phyloP scores from a whole-genome alignment of 2,797 vertebrate genomes.

The Erethizon dorsatum region DNA sequence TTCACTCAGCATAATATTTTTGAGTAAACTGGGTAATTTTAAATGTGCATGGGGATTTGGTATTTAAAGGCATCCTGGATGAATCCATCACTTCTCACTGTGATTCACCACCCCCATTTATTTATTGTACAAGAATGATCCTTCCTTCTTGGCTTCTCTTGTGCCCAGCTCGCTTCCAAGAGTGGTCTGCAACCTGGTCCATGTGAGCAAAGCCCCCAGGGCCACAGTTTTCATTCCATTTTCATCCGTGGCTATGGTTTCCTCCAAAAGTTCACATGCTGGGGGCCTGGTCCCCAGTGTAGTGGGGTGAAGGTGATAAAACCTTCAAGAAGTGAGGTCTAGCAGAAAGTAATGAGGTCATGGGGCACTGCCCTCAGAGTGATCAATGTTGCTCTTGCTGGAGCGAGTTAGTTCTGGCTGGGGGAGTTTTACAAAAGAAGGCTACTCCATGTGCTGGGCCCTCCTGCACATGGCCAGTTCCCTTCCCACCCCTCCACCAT shows the following conservation, averaged over 20 bases:
- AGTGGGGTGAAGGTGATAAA: not conserved
- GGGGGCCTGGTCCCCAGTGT: not conserved
- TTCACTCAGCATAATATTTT: constrained; percentile 28
- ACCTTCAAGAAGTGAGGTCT: not conserved
- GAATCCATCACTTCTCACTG: not conserved
- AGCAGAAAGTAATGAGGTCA: not conserved
- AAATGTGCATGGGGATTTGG: constrained; percentile 1
- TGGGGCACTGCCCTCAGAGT: not conserved
- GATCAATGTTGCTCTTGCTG: too few relatives aligned
- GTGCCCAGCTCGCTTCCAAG: not conserved
- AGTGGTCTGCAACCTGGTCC: not conserved
- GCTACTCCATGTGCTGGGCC: not conserved
- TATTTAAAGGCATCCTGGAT: constrained; percentile 63
- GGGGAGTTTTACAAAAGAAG: not conserved
- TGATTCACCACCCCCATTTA: not conserved
- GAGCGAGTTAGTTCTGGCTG: not conserved
- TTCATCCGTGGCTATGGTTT: not conserved
- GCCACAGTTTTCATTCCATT: not conserved
- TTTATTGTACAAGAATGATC: not conserved
- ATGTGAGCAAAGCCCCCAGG: too few relatives aligned
- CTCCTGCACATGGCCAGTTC: not conserved
- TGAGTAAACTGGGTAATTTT: constrained; percentile 57
- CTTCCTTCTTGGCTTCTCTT: not conserved
- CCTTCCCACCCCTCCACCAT: not conserved
- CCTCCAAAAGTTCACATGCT: not conserved